Evolutionary conservation across 2,888 invertebrate species (phyloP), one percentile per base, ranked within the genome.

Genomic region (Panzeria rudis): DNA sequence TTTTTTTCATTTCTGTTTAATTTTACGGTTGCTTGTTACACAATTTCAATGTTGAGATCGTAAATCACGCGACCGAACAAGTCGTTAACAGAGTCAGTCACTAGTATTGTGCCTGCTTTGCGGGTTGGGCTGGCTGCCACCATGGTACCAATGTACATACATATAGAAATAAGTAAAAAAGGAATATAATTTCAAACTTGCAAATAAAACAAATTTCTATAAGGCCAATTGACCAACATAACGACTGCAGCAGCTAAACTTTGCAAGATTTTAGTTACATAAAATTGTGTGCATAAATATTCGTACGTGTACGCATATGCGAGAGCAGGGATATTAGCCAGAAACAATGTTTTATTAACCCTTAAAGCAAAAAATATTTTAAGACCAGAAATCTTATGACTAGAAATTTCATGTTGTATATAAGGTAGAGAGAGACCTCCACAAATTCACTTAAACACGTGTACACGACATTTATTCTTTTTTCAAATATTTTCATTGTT

Each of bases 11-110:
- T 80, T 72, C 20, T 47, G 44, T 73, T 71, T 66, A 38, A 80
- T 59, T 80, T 82, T 84, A 84, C 72, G 84, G 77, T 73, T 81
- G 80, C 84, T 84, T 90, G 90, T 91, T 91, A 90, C 90, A 91
- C 90, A 90, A 90, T 89, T 87, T 86, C 86, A 86, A 88, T 89
- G 90, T 88, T 89, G 90, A 90, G 89, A 89, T 90, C 90, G 90
- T 90, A 90, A 91, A 91, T 90, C 90, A 91, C 88, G 87, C 77
- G 80, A 86, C 81, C 87, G 88, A 89, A 90, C 88, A 89, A 89
- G 88, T 88, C 75, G 59, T 47, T 80, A 72, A 83, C 83, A 81
- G 80, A 76, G 66, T 66, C 69, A 83, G 62, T 77, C 61, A 72
- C 25, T 41, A 66, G 44, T 47, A 69, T 15, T 61, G 29, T 50